These are phyloP conservation scores for Tenualosa thibaudeaui DNA, from an alignment of 2,797 vertebrate species.

Conservation along the genomic window DNA sequence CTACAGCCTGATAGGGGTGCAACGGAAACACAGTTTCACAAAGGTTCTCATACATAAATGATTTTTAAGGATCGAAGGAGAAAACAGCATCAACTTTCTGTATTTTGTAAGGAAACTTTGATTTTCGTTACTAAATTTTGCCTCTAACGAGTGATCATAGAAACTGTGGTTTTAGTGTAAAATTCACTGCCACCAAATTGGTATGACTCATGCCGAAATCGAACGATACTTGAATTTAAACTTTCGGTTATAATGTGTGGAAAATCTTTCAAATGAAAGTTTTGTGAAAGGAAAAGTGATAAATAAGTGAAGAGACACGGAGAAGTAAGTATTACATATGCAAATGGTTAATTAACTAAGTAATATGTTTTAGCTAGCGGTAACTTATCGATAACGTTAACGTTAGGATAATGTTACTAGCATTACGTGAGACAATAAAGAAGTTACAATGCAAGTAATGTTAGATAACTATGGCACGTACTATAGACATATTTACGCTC, in stretches of 20 bases:
- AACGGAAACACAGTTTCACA: neutral
- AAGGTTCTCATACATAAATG: neutral
- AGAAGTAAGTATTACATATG: neutral
- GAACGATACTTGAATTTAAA: neutral
- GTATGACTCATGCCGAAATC: neutral
- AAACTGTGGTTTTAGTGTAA: no score
- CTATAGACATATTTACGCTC: no score
- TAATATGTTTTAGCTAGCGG: no score
- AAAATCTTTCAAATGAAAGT: neutral
- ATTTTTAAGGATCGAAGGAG: neutral
- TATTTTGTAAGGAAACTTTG: neutral
- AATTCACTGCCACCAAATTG: neutral
- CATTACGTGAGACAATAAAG: no score
- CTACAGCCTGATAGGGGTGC: conserved; percentile 46
- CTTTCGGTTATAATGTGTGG: neutral
- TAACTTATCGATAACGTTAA: neutral
- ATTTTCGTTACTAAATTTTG: neutral
- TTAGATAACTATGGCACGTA: no score
- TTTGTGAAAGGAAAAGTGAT: neutral
- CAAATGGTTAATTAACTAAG: neutral
- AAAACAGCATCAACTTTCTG: neutral
- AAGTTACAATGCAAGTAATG: no score
- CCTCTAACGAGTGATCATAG: neutral
- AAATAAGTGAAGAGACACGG: neutral
- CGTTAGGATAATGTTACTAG: no score